phyloP scores from a whole-genome alignment of 2,888 invertebrate species.

The Pollenia angustigena region DNA sequence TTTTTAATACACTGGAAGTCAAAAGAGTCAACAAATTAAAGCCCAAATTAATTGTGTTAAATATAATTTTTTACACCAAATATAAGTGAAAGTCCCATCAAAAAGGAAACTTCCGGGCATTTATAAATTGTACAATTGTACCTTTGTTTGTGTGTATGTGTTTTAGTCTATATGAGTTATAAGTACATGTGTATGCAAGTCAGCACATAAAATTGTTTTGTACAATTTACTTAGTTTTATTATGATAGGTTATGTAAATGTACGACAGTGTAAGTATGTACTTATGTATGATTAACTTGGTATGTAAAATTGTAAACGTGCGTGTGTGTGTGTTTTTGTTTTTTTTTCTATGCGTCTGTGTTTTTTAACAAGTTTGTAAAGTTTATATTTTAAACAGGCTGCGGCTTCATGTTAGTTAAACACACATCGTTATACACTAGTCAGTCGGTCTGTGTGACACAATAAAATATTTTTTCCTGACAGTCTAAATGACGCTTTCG shows the following conservation, averaged over 20 bases:
- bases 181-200: constrained; percentile 5
- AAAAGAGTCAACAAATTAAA: too few relatives aligned
- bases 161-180: background rate
- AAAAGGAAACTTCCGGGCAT: too few relatives aligned
- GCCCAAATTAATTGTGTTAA: too few relatives aligned
- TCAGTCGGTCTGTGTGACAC: background rate
- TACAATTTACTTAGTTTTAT: constrained; percentile 41
- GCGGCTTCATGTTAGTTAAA: constrained; percentile 22
- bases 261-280: background rate
- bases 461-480: background rate
- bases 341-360: constrained; percentile 3
- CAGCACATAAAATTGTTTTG: constrained; percentile 10
- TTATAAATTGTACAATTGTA: background rate
- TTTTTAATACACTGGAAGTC: too few relatives aligned
- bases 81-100: too few relatives aligned
- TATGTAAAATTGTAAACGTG: too few relatives aligned
- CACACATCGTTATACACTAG: background rate
- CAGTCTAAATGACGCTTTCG: constrained; percentile 40
- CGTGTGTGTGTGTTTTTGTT: background rate
- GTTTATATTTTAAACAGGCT: constrained; percentile 28
- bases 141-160: background rate
- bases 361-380: constrained; percentile 1
- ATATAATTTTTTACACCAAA: too few relatives aligned
- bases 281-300: background rate
- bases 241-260: constrained; percentile 26